These are phyloP conservation scores for Embidobia sp. DNA, from an alignment of 2,888 invertebrate genomes.

Conservation along the genomic window DNA sequence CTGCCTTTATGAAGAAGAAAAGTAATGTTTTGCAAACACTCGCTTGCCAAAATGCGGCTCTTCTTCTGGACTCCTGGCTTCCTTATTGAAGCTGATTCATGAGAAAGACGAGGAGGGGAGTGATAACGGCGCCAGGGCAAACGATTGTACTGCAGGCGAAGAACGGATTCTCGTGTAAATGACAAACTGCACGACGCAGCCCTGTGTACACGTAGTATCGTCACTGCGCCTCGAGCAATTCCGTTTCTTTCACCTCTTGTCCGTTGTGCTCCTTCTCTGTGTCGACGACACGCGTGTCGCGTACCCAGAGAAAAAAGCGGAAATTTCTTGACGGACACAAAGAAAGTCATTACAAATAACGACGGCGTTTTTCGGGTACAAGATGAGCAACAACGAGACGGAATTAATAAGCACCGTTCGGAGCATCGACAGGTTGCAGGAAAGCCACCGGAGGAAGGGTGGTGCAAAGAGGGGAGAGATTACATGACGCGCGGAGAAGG, in stretches of 20 bases:
- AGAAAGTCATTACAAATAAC: not conserved
- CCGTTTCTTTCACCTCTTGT: constrained; percentile 35
- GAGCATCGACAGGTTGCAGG: constrained; percentile 23
- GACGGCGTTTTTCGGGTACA: not conserved
- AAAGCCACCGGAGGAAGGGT: no score
- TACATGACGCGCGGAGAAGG: not conserved
- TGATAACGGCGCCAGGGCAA: constrained; percentile 2
- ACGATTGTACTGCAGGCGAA: constrained; percentile 9
- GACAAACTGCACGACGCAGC: constrained; percentile 25
- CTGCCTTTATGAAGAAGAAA: no score
- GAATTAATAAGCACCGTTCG: constrained; percentile 14
- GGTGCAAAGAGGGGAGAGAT: not conserved
- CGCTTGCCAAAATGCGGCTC: no score
- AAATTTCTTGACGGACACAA: constrained; percentile 24
- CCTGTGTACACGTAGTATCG: constrained; percentile 26
- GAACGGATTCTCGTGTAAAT: constrained; percentile 41
- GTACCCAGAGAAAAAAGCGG: constrained; percentile 9
- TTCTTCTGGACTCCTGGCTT: no score
- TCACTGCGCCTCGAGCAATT: constrained; percentile 27
- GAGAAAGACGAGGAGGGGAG: not conserved
- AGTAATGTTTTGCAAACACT: no score
- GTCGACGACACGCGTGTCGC: constrained; percentile 23
- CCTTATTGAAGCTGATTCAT: constrained; percentile 6
- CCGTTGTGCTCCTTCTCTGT: constrained; percentile 16
- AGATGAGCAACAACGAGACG: constrained; percentile 1